Evolutionary conservation across 2,113 vertebrate genomes (phyloP).

Genomic region (Paraplagusia blochii): DNA sequence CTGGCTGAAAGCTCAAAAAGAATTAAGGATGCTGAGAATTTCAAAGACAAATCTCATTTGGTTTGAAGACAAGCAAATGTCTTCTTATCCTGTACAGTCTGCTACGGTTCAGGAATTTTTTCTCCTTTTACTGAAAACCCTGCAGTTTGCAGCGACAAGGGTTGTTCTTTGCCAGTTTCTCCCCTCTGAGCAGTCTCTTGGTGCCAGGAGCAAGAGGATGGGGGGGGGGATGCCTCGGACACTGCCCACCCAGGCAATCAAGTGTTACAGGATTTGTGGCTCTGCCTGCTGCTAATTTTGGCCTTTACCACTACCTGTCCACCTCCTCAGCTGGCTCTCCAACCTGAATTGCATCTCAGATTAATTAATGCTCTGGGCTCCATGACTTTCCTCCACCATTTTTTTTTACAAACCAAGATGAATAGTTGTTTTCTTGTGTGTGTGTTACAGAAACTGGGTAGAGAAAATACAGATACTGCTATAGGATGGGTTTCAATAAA

Average conservation of each 20-base stretch:
- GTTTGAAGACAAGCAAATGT: no score
- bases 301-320: slow-evolving; percentile 64
- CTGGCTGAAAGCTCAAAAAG: no score
- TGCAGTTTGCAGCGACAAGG: slow-evolving; percentile 62
- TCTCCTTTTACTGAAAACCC: slow-evolving; percentile 47
- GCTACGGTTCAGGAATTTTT: slow-evolving; percentile 50
- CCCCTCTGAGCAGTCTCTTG: slow-evolving; percentile 64
- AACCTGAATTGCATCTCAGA: slow-evolving; percentile 53
- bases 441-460: no score
- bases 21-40: no score
- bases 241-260: slow-evolving; percentile 72
- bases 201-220: slow-evolving; percentile 65
- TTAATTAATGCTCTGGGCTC: no score
- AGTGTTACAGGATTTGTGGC: slow-evolving; percentile 70
- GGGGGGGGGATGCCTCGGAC: slow-evolving; percentile 64
- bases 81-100: slow-evolving; percentile 39
- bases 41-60: no score
- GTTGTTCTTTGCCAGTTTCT: slow-evolving; percentile 66
- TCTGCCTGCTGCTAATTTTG: slow-evolving; percentile 50
- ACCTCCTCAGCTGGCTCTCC: slow-evolving; percentile 56
- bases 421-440: no score
- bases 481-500: no score
- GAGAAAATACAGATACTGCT: no score
- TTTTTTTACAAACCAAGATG: slow-evolving; percentile 8
- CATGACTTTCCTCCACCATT: no score